A percentile compares a stretch with the other conserved stretches of the same genome.
Evolutionary conservation across 2,888 invertebrate genomes (phyloP).

Genomic region (Branchellion lobata): DNA sequence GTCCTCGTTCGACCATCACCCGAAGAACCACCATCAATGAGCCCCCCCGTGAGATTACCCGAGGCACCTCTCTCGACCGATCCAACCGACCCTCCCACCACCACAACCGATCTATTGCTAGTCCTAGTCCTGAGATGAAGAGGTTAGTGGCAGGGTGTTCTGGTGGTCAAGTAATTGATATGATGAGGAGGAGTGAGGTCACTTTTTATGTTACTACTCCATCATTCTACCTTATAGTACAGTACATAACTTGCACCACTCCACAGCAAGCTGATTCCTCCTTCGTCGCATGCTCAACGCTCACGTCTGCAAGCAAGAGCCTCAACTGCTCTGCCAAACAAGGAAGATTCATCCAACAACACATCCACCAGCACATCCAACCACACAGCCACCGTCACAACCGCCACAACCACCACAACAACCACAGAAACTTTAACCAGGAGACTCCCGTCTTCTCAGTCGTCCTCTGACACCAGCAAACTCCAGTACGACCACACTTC

Average conservation of each 20-base stretch:
- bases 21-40: conserved; percentile 41
- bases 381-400: background rate
- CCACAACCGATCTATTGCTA: conserved; percentile 13
- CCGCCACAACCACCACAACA: conserved; percentile 13
- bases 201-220: background rate
- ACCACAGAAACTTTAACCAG: background rate
- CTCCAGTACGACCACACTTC: background rate
- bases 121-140: conserved; percentile 45
- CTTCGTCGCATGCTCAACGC: conserved; percentile 13
- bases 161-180: background rate
- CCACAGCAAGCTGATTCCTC: conserved; percentile 24
- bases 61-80: conserved; percentile 44
- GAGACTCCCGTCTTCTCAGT: background rate
- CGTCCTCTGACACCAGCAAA: conserved; percentile 2
- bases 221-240: too few relatives aligned
- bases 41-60: background rate
- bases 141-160: conserved; percentile 21
- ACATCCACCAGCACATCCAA: background rate
- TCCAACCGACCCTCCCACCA: conserved; percentile 22
- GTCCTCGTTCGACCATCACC: background rate
- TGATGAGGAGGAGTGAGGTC: background rate
- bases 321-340: background rate
- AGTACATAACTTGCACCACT: too few relatives aligned
- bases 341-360: background rate
- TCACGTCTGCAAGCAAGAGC: background rate